Percentiles rank a stretch among this genome's conserved stretches.
phyloP scores from a whole-genome alignment of 2,888 invertebrate genomes.

The Pseudanteris insignis region DNA sequence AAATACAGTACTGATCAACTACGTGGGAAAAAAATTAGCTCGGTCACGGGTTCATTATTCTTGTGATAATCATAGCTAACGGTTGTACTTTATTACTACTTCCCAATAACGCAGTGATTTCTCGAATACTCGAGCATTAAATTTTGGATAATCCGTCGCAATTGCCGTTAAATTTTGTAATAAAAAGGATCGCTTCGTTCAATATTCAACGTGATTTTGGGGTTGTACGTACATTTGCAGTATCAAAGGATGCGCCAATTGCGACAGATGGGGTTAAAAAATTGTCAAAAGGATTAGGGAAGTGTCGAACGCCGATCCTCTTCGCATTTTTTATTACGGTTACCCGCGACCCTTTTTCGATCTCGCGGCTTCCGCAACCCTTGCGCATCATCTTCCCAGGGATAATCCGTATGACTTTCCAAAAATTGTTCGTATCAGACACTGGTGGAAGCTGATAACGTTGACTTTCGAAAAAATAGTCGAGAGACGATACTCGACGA shows the following conservation, averaged over 20 bases:
- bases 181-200: slow-evolving; percentile 28
- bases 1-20: too few species aligned
- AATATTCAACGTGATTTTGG: slow-evolving; percentile 36
- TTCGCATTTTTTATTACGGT: slow-evolving; percentile 60
- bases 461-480: slow-evolving; percentile 24
- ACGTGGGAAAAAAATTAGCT: too few species aligned
- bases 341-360: slow-evolving; percentile 53
- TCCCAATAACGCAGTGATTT: slow-evolving; percentile 16
- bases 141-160: slow-evolving; percentile 19
- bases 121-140: slow-evolving; percentile 10
- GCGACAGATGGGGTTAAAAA: slow-evolving; percentile 67
- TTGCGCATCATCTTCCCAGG: slow-evolving; percentile 33
- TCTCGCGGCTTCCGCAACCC: slow-evolving; percentile 43
- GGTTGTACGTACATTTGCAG: slow-evolving; percentile 23
- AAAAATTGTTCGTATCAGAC: slow-evolving; percentile 44
- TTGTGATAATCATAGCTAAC: too few species aligned
- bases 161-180: slow-evolving; percentile 31
- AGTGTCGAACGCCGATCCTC: slow-evolving; percentile 58
- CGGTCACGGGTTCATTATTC: too few species aligned
- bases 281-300: slow-evolving; percentile 66
- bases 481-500: slow-evolving; percentile 15
- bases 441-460: slow-evolving; percentile 29
- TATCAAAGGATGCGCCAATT: slow-evolving; percentile 54
- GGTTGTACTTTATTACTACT: too few species aligned
- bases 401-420: slow-evolving; percentile 51